A percentile compares a stretch with the other conserved stretches of the same genome.
Conservation (phyloP, 2,113 vertebrate species). For the Atlantisia rogersi region DNA sequence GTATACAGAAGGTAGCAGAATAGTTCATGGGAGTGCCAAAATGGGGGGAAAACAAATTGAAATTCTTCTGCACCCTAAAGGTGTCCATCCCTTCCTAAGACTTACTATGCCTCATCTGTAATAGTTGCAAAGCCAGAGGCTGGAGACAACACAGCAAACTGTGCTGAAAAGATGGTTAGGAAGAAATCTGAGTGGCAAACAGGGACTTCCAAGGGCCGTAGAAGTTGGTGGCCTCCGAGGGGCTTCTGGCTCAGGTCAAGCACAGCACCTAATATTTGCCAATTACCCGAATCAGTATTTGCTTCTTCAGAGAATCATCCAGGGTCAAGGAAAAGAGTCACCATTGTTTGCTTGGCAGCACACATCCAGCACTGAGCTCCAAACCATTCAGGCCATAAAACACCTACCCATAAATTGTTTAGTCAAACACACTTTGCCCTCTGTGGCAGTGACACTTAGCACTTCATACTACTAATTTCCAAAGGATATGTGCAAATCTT, state of each 20-base stretch:
- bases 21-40: not conserved
- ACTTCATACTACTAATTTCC: not conserved
- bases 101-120: not conserved
- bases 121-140: not conserved
- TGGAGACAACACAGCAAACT: not conserved
- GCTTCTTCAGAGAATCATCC: not conserved
- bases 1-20: accelerated
- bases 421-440: not conserved
- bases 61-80: not conserved
- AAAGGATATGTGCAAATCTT: not conserved
- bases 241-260: not conserved
- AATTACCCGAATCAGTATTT: not conserved
- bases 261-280: not conserved
- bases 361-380: not conserved
- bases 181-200: not conserved
- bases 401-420: not conserved
- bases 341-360: not conserved
- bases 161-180: not conserved
- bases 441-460: not conserved
- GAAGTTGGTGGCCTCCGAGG: not conserved
- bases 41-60: accelerated
- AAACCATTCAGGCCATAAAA: not conserved
- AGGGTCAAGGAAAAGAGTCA: not conserved
- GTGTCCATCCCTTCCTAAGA: not conserved
- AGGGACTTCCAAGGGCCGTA: not conserved